These are phyloP conservation scores for Acridotheres tristis DNA, from an alignment of 2,797 vertebrate species.

Conservation along the genomic window DNA sequence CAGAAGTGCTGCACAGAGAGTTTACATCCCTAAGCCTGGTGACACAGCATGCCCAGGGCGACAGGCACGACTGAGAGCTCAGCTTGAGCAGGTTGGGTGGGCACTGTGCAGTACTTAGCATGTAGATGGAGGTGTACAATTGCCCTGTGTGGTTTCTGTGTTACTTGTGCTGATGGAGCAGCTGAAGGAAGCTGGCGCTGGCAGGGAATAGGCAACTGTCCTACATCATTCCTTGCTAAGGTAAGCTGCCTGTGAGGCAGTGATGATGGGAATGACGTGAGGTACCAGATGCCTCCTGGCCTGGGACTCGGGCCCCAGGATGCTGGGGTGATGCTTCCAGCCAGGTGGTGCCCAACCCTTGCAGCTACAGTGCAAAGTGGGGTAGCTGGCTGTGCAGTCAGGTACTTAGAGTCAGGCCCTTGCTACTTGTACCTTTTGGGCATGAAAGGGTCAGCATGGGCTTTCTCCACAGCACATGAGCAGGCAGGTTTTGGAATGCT, in stretches of 20 bases:
- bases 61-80: fast-evolving
- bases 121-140: background rate
- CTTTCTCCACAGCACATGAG: background rate
- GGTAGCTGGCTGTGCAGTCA: background rate
- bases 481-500: background rate
- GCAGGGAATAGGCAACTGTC: background rate
- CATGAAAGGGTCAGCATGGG: background rate
- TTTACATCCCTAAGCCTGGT: background rate
- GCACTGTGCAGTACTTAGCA: background rate
- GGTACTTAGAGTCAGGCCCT: background rate
- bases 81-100: background rate
- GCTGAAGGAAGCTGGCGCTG: background rate
- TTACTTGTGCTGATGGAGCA: background rate
- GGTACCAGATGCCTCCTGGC: background rate
- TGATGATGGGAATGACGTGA: background rate
- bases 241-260: background rate
- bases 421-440: background rate
- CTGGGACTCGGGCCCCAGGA: background rate
- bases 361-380: fast-evolving
- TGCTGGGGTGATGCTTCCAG: background rate
- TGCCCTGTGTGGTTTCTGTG: background rate
- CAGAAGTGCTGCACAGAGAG: background rate
- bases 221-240: background rate
- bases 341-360: background rate
- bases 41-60: fast-evolving